These are phyloP conservation scores for Oceanodroma tethys DNA, from an alignment of 2,113 vertebrate genomes.

Conservation along the genomic window DNA sequence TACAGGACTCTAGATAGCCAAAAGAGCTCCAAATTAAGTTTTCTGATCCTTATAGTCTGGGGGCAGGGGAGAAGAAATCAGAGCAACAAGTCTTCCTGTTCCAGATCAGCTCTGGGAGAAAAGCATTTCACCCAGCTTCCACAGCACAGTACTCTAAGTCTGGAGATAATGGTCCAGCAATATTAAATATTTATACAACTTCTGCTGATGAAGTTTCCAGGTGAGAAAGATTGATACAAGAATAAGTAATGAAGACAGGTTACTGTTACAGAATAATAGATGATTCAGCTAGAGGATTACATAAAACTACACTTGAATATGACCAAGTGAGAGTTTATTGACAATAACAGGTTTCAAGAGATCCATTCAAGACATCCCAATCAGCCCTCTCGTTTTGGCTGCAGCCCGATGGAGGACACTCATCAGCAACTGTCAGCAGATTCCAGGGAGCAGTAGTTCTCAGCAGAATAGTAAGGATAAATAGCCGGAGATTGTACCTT, in stretches of 20 bases:
- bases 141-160: background rate
- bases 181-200: constrained; percentile 47
- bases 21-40: background rate
- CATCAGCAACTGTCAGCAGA: background rate
- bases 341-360: background rate
- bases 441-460: background rate
- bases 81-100: background rate
- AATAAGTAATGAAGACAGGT: constrained; percentile 41
- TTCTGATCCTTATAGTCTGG: background rate
- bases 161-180: background rate
- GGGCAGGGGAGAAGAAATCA: background rate
- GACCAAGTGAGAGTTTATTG: background rate
- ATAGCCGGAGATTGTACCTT: background rate
- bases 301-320: background rate
- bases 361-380: background rate
- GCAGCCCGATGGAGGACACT: background rate
- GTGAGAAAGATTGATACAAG: constrained; percentile 53
- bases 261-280: background rate
- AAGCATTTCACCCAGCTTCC: background rate
- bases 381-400: background rate
- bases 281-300: background rate
- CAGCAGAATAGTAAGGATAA: background rate
- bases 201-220: constrained; percentile 43
- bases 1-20: background rate
- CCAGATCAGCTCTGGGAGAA: background rate